phyloP scores from a whole-genome alignment of 2,113 vertebrate genomes.

The Crotalus tigris region DNA sequence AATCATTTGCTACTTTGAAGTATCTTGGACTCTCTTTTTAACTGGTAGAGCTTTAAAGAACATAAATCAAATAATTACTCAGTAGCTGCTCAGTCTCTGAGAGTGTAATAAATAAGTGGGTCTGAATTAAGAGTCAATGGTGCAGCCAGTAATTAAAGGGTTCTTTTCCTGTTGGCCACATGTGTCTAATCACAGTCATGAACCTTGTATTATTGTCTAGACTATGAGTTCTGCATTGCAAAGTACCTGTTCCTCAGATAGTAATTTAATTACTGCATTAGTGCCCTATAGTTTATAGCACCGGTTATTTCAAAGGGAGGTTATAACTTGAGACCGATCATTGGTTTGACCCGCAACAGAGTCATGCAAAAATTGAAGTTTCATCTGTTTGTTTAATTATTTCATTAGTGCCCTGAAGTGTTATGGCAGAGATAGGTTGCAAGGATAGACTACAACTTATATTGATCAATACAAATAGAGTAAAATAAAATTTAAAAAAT shows the following conservation, averaged over 20 bases:
- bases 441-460: not conserved
- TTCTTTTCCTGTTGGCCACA: constrained; percentile 21
- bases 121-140: constrained; percentile 50
- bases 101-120: constrained; percentile 40
- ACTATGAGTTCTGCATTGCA: constrained; percentile 1
- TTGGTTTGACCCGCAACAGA: not conserved
- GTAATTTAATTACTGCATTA: constrained; percentile 15
- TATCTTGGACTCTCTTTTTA: constrained; percentile 21
- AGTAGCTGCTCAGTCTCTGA: constrained; percentile 39
- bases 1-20: constrained; percentile 31
- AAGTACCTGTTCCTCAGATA: constrained; percentile 7
- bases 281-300: constrained; percentile 1
- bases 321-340: not conserved
- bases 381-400: not conserved
- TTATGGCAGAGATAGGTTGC: not conserved
- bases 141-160: constrained; percentile 43
- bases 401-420: constrained; percentile 2
- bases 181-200: constrained; percentile 13
- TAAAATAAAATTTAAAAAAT: not conserved
- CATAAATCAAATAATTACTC: constrained; percentile 48
- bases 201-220: constrained; percentile 24
- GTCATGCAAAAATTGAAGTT: not conserved
- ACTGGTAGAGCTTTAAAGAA: constrained; percentile 19
- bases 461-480: not conserved
- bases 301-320: not conserved